These are phyloP conservation scores for Phalanger gymnotis DNA, from an alignment of 2,797 vertebrate genomes.

Conservation along the genomic window DNA sequence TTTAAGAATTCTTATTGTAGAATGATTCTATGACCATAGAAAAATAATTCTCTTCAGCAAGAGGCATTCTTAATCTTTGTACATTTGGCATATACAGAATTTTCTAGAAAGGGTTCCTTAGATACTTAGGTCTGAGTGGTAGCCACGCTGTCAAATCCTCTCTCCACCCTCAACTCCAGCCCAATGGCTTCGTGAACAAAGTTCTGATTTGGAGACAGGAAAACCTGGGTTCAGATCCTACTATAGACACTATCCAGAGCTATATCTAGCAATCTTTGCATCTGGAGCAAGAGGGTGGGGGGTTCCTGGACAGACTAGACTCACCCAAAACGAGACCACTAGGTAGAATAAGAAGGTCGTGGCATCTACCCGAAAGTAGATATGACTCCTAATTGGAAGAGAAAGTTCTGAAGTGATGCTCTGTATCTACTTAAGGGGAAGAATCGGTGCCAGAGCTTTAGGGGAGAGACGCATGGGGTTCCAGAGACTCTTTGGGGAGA, in stretches of 20 bases:
- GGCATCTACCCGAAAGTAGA: too few relatives aligned
- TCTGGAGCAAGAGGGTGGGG: background rate
- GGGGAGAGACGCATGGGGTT: background rate
- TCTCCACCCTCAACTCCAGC: background rate
- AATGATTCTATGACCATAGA: slow-evolving; percentile 42
- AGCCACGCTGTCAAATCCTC: background rate
- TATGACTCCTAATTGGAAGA: background rate
- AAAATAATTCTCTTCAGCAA: slow-evolving; percentile 40
- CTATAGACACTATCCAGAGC: background rate
- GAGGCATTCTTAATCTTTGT: slow-evolving; percentile 23
- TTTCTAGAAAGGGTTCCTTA: slow-evolving; percentile 20
- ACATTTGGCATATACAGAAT: slow-evolving; percentile 9
- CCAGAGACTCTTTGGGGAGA: background rate
- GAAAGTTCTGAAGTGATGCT: background rate
- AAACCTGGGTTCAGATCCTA: background rate
- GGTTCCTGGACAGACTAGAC: background rate
- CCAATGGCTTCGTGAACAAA: background rate
- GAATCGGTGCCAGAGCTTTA: background rate
- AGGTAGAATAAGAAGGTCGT: background rate
- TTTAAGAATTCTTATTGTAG: background rate
- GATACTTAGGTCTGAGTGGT: background rate
- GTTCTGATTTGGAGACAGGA: background rate
- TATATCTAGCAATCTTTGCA: background rate
- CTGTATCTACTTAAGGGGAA: background rate
- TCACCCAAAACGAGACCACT: background rate